Percentiles rank a stretch among this genome's conserved stretches.
These are phyloP conservation scores for Busseola fusca DNA, from an alignment of 2,888 invertebrate species.

Conservation along the genomic window DNA sequence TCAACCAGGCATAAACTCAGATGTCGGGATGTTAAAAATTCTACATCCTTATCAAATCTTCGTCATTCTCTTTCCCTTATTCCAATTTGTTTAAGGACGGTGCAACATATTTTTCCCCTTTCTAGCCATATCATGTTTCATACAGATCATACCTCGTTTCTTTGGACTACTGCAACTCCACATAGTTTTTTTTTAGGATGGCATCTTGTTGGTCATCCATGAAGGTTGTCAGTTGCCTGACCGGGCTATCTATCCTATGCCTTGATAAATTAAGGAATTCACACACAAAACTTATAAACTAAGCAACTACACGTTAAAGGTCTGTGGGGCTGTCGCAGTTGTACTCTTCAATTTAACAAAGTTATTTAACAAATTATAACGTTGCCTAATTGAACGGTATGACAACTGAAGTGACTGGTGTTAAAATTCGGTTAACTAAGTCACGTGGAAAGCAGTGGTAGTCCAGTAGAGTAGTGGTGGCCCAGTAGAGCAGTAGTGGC, in stretches of 20 bases:
- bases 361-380: too few relatives aligned
- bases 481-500: too few relatives aligned
- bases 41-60: not conserved
- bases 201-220: not conserved
- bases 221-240: not conserved
- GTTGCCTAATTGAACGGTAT: too few relatives aligned
- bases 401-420: too few relatives aligned
- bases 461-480: too few relatives aligned
- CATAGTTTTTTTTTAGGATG: not conserved
- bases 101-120: not conserved
- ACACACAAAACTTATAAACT: not conserved
- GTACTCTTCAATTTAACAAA: too few relatives aligned
- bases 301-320: not conserved
- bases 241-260: not conserved
- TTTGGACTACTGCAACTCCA: not conserved
- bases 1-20: not conserved
- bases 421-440: too few relatives aligned
- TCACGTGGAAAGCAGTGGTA: too few relatives aligned
- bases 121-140: not conserved
- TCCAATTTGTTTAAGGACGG: not conserved
- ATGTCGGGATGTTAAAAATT: not conserved
- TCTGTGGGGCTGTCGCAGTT: too few relatives aligned
- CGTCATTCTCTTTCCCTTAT: not conserved
- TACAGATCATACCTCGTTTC: not conserved
- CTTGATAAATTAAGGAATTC: not conserved